Evolutionary conservation across 1,140 invertebrate genomes (phyloP).

Genomic region (Hormaphis cornu): DNA sequence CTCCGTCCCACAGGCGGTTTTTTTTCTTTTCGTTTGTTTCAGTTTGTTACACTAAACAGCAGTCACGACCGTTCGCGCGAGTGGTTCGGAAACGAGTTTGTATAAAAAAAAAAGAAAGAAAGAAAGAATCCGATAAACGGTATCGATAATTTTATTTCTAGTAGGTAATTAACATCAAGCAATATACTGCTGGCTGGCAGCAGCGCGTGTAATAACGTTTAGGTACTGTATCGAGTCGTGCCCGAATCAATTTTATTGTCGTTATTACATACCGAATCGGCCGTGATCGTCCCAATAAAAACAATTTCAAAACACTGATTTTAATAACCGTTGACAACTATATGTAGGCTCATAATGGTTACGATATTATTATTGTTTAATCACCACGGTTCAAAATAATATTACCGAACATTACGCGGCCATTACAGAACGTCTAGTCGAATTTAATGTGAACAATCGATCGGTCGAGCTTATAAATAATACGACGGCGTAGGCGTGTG

Average conservation of each 20-base stretch:
- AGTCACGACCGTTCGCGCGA: background rate
- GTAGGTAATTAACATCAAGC: slow-evolving; percentile 4
- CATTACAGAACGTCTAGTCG: background rate
- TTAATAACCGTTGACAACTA: slow-evolving; percentile 7
- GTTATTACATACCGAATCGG: no score
- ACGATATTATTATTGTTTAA: background rate
- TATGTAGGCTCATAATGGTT: background rate
- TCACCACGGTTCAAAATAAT: background rate
- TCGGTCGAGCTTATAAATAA: no score
- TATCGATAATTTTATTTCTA: background rate
- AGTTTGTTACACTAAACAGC: background rate
- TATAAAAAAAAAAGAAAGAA: no score
- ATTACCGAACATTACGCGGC: background rate
- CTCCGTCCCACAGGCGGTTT: background rate
- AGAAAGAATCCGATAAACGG: background rate
- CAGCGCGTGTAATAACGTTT: no score
- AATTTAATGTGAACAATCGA: background rate
- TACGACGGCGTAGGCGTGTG: no score
- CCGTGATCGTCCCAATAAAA: background rate
- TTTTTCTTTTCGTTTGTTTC: slow-evolving; percentile 6
- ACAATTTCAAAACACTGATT: background rate
- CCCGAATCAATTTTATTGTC: background rate
- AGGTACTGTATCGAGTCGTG: no score
- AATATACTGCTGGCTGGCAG: background rate
- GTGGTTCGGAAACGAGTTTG: background rate